Evolutionary conservation across 1,140 invertebrate species (phyloP).

Genomic region (Eupristina koningsbergeri): DNA sequence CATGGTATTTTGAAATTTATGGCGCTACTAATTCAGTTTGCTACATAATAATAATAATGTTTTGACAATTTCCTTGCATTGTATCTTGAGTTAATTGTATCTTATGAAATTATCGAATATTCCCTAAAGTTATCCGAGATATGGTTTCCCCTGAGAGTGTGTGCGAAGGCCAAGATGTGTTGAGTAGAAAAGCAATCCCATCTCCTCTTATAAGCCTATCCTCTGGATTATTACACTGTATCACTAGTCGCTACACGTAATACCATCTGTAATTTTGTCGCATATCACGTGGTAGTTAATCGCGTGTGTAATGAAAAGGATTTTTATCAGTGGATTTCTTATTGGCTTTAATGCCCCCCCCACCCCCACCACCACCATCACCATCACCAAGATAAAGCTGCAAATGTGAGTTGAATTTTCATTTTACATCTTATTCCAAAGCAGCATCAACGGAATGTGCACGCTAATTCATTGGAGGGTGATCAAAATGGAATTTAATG

Average conservation of each 20-base stretch:
- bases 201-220: conserved; percentile 20
- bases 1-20: not conserved
- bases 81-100: not conserved
- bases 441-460: too few relatives aligned
- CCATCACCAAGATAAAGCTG: too few relatives aligned
- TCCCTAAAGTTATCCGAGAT: not conserved
- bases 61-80: not conserved
- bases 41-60: conserved; percentile 9
- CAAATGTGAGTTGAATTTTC: too few relatives aligned
- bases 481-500: too few relatives aligned
- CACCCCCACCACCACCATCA: too few relatives aligned
- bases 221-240: conserved; percentile 7
- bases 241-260: not conserved
- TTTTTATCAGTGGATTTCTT: not conserved
- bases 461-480: not conserved
- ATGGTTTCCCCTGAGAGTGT: not conserved
- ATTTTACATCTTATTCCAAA: too few relatives aligned
- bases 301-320: not conserved
- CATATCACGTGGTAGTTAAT: not conserved
- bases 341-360: too few relatives aligned
- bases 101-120: conserved; percentile 40
- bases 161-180: not conserved
- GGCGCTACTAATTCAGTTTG: not conserved
- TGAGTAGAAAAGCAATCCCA: conserved; percentile 42
- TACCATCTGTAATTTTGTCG: conserved; percentile 7